Evolutionary conservation across 2,888 invertebrate genomes (phyloP), one percentile per base, ranked within the genome.

Genomic region (Drosophila monieri): DNA sequence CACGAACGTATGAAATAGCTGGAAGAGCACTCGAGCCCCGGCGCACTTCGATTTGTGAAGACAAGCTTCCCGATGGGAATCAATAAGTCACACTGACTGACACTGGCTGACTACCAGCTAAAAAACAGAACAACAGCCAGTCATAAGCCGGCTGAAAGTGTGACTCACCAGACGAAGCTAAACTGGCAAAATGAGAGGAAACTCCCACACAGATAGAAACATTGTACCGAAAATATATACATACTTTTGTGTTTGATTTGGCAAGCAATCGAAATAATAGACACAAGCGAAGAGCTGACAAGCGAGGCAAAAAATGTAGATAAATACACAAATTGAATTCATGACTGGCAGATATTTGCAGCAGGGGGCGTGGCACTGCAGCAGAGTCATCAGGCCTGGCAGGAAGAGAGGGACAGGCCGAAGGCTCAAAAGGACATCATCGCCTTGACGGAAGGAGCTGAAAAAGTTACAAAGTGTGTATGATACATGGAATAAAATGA

Each of bases 301-400:
- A 25, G 27, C 39, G 9, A 12, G 2, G 60, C 30, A 10, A 23
- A 15, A 35, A 58, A 69, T 6, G 46, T 25, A 47, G 44, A 69
- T 73, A 84, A 76, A 80, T 54, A 62, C 62, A 80, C 73, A 85
- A 81, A 87, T 85, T 85, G 85, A 81, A 73, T 87, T 81, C 73
- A 85, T 81, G 81, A 85, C 75, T 74, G 49, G 61, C 32, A 37
- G 47, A 23, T 27, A 37, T 57, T 48, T 27, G 47, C 46, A 30
- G 39, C 57, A 56, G 18, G 46, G 32, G 54, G 65, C 23, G 37
- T 35, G 65, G 43, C 32, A 67, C 49, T 58, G 59, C 48, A 68
- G 49, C 43, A 55, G 37, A 30, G 55, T 64, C 65, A 65, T 52
- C 51, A 52, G 56, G 56, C 3, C 8, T 2, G 27, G 8, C 8